Base-by-base conservation (phyloP, 2,797 vertebrate species). In the Gouania willdenowi region DNA sequence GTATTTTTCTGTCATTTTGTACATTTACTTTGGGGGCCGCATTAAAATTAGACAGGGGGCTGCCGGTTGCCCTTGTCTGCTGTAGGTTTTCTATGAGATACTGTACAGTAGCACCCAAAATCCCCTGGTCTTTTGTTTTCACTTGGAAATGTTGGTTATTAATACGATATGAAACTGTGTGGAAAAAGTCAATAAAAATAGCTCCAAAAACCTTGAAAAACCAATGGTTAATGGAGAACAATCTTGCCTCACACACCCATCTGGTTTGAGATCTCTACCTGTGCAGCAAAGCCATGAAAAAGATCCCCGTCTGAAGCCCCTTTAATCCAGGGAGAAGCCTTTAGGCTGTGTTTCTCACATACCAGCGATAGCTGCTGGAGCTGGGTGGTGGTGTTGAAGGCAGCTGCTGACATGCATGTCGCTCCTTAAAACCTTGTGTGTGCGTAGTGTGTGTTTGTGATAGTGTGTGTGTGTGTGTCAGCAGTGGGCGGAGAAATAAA, bases 331-430 rank as follows among this genome's bases (percentile, higher is more conserved):
- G 60, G 60, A 58, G 78, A 81, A 77, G 71, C 75, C 70, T 59
- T 75, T 66, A 74, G 75, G 64, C 65, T 56, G 49, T 77, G 77
- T 66, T 75, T 75, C 73, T 79, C 71, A 77, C 77, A 73, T 73
- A 66, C 61, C 67, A 62, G 62, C 41, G 4, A 66, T 37, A 27
- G 61, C 59, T 45, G 60, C 53, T 64, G 65, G 51, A 56, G 54
- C 54, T 50, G 66, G 58, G 48, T 55, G 70, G 47, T 64, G 70
- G 47, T 64, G 81, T 59, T 66, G 75, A 75, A 73, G 60, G 72
- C 77, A 83, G 79, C 82, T 82, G 81, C 71, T 73, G 66, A 81
- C 69, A 63, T 64, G 68, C 20, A 43, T 71, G 75, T 31, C 46
- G 47, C 67, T 77, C 48, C 57, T 49, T 57, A 71, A 60, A 66